A percentile compares a stretch with the other conserved stretches of the same genome.
phyloP scores from a whole-genome alignment of 2,113 vertebrate genomes.

The Chamaea fasciata region DNA sequence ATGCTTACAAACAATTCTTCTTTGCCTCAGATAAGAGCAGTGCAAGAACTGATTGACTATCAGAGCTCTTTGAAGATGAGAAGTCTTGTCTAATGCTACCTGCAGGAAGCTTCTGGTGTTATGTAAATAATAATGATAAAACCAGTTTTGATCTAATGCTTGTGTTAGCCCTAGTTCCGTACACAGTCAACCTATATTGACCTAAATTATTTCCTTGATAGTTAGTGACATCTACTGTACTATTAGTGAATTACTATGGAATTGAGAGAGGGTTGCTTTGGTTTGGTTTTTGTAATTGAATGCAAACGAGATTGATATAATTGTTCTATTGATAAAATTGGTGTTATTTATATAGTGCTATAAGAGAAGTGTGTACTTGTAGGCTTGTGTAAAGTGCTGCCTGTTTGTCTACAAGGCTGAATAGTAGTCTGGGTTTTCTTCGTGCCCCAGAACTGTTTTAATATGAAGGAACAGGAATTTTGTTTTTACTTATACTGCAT shows the following conservation, averaged over 20 bases:
- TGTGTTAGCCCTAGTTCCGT: neutral
- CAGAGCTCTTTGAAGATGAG: neutral
- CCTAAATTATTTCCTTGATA: slow-evolving; percentile 49
- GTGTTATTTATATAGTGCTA: neutral
- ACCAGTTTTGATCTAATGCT: neutral
- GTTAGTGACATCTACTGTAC: slow-evolving; percentile 73
- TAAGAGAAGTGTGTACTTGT: neutral
- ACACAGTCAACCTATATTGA: neutral
- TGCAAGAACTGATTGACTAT: neutral
- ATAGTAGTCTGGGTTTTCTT: neutral
- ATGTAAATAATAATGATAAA: neutral
- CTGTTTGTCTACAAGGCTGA: neutral
- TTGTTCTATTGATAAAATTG: neutral
- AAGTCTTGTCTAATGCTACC: neutral
- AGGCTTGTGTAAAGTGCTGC: neutral
- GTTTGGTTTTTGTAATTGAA: neutral
- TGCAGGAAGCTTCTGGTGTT: neutral
- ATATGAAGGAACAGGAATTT: neutral
- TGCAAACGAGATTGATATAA: neutral
- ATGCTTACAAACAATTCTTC: neutral
- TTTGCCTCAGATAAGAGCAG: neutral
- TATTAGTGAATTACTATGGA: slow-evolving; percentile 44
- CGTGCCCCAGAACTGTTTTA: neutral
- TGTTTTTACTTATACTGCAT: neutral
- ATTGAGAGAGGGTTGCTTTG: neutral